phyloP scores from a whole-genome alignment of 2,797 vertebrate genomes.

The Pristis pectinata region DNA sequence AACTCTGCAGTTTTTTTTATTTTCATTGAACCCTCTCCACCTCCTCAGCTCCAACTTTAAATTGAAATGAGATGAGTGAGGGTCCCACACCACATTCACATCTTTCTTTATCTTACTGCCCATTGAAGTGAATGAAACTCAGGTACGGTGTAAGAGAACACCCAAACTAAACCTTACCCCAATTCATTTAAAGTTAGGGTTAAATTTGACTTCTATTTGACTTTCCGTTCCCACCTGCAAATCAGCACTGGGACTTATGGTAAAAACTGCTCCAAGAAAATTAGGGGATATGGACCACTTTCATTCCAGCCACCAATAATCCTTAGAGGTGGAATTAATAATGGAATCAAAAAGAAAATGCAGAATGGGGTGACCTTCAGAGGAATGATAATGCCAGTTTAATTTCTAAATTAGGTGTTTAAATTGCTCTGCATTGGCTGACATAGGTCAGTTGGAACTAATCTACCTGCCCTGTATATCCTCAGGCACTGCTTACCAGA shows the following conservation, averaged over 20 bases:
- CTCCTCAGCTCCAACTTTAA: neutral
- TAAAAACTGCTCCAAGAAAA: neutral
- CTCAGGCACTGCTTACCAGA: constrained; percentile 4
- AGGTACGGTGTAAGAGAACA: neutral
- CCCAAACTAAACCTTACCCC: neutral
- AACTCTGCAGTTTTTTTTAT: too few species aligned
- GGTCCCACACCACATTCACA: neutral
- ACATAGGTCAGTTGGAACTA: constrained; percentile 27
- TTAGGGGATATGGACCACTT: neutral
- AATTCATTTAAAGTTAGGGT: neutral
- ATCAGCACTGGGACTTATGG: neutral
- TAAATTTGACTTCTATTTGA: neutral
- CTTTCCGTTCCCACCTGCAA: neutral
- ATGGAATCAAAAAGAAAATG: neutral
- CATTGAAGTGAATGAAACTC: neutral
- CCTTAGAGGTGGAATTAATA: neutral
- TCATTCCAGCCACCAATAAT: neutral
- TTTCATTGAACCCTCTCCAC: neutral
- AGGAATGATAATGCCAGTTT: neutral
- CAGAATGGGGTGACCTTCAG: neutral
- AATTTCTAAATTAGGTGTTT: constrained; percentile 3
- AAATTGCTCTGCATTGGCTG: neutral
- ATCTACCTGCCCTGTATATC: constrained; percentile 7
- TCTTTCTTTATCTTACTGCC: neutral
- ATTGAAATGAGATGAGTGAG: neutral